A percentile compares a stretch with the other conserved stretches of the same genome.
phyloP scores from a whole-genome alignment of 92 coral and sea anemone genomes.

The Muricea muricata region DNA sequence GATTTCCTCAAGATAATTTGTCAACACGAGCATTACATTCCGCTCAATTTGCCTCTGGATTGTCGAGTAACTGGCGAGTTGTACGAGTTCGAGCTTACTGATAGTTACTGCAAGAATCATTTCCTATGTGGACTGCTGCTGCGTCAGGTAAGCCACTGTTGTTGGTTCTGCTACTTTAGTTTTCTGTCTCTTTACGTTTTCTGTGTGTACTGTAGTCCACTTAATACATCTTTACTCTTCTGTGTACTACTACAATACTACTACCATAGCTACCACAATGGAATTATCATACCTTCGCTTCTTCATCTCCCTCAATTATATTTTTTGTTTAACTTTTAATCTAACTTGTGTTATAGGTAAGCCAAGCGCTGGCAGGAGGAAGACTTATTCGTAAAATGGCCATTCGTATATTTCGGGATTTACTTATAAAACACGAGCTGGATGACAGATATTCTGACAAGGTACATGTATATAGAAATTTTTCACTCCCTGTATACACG shows the following conservation, averaged over 20 bases:
- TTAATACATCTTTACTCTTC: too few relatives aligned
- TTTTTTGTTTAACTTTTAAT: neutral
- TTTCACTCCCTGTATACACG: too few relatives aligned
- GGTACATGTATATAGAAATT: too few relatives aligned
- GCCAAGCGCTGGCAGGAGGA: constrained; percentile 96
- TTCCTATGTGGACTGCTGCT: constrained; percentile 88
- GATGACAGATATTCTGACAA: constrained; percentile 90
- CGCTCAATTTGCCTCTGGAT: constrained; percentile 94
- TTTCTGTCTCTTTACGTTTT: neutral
- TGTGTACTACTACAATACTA: too few relatives aligned
- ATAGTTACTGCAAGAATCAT: constrained; percentile 88
- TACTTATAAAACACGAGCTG: constrained; percentile 93
- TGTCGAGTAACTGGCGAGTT: constrained; percentile 90
- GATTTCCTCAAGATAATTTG: constrained; percentile 93
- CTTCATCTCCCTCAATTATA: too few relatives aligned
- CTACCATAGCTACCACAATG: too few relatives aligned
- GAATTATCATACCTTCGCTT: too few relatives aligned
- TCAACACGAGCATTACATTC: constrained; percentile 97
- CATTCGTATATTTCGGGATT: constrained; percentile 86
- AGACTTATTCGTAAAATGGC: constrained; percentile 87
- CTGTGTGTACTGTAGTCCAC: too few relatives aligned
- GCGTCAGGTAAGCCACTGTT: constrained; percentile 70
- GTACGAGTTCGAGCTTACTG: constrained; percentile 86
- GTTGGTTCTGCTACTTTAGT: neutral
- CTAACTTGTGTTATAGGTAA: constrained; percentile 52